Evolutionary conservation across 2,888 invertebrate species (phyloP).

Genomic region (Sinodicranocentrus sp.): DNA sequence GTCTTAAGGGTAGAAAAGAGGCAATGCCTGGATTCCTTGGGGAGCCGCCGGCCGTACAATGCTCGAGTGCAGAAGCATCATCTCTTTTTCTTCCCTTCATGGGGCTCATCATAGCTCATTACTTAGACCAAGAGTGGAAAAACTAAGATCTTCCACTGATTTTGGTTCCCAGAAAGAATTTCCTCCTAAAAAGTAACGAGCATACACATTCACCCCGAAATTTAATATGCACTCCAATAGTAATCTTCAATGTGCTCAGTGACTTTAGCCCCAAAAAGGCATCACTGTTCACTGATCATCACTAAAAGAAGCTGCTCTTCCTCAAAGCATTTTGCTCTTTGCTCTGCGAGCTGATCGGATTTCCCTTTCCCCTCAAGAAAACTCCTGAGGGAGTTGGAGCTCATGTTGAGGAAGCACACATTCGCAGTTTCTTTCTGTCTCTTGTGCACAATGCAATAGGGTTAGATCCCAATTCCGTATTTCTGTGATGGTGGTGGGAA

Average conservation of each 20-base stretch:
- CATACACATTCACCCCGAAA: neutral
- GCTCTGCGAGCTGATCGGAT: conserved; percentile 24
- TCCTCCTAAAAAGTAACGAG: neutral
- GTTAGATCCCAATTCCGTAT: too few relatives aligned
- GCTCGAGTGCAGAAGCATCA: too few relatives aligned
- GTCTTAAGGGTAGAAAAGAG: neutral
- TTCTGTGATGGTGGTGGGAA: too few relatives aligned
- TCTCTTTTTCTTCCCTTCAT: too few relatives aligned
- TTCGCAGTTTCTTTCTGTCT: conserved; percentile 28
- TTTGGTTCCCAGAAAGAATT: conserved; percentile 24
- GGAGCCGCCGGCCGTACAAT: too few relatives aligned
- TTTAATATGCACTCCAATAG: neutral
- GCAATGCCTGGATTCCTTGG: neutral
- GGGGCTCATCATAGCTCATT: conserved; percentile 49
- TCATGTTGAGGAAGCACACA: neutral
- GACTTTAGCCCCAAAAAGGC: neutral
- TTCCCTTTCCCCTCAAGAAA: neutral
- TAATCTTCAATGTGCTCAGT: neutral
- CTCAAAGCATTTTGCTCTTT: neutral
- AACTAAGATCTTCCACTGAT: conserved; percentile 29
- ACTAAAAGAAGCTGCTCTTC: too few relatives aligned
- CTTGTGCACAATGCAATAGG: too few relatives aligned
- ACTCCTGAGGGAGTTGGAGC: neutral
- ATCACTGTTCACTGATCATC: neutral
- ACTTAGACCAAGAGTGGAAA: conserved; percentile 24